Evolutionary conservation across 2,113 vertebrate genomes (phyloP), one percentile per base, ranked within the genome.

Genomic region (Pteropus alecto): DNA sequence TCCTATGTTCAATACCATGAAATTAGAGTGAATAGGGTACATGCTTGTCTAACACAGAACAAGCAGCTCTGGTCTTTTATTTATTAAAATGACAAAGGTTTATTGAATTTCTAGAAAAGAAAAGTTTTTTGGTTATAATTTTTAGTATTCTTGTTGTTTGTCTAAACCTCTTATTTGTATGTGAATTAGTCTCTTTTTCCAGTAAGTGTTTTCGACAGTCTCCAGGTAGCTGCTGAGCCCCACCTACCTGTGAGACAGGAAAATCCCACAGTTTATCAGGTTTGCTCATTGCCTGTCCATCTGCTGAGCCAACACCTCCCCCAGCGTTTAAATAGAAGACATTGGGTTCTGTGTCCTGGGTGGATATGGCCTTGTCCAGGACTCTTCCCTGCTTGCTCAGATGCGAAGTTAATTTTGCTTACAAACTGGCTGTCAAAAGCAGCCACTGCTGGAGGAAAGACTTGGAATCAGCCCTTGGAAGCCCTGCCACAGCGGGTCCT

Each of bases 21-120:
- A 5, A 26, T 35, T 7, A 16, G 1, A 30, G 6, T 14, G 54
- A 51, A 0, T 1, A 0, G 2, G n/a, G 12, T 12, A 0, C 0
- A 0, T 1, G 5, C 68, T 48, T 18, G 15, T 88, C 41, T 2
- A 46, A 5, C 54, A 3, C n/a, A 16, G 38, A 35, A 2, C 24
- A 13, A 21, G 58, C 73, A 54, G 21, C 10, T 5, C 48, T 38
- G 38, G 70, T 46, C 12, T 46, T 71, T 67, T 16, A 1, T 33
- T 76, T 41, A 28, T 4, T 18, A 2, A 33, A 13, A 38, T 30
- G 56, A 30, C n/a, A 13, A 14, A 70, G 41, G 8, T 35, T 19
- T 22, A 22, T 0, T 79, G 33, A 33, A 22, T 63, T 67, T 38
- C 41, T 13, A 6, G 11, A 26, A 33, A n/a, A 68, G 19, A 60